Evolutionary conservation across 2,888 invertebrate species (phyloP), one percentile per base, ranked within the genome.

Genomic region (Timema cristinae): DNA sequence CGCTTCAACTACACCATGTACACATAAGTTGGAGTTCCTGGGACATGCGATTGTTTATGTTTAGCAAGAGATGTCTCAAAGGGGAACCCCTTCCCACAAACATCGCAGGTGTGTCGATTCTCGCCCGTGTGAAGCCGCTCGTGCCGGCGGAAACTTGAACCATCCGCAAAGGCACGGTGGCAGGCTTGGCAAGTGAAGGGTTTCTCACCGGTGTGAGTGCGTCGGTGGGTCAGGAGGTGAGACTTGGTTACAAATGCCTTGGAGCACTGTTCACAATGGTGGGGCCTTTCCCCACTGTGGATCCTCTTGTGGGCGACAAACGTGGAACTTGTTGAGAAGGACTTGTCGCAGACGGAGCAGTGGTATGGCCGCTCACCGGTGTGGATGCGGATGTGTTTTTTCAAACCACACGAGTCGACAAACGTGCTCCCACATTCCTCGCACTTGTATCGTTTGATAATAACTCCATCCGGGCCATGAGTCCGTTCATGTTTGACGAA

Each of bases 171-270:
- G 10, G 74, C 71, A 6, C 75, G 68, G 56, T 72, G 72, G 52
- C 76, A 76, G 7, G 76, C 73, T 47, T 67, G 67, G 54, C 76
- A 76, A 9, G 67, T 72, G 51, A 76, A 76, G 2, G 76, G 76
- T 67, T 75, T 75, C 61, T 76, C 76, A 16, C 76, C 76, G 9
- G 75, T 75, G 63, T 76, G 76, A 16, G 74, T 72, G n/a, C 76
- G 72, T 0, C 73, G 73, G 69, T 76, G 76, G 6, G 75, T 76
- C 48, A 75, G 67, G 7, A 76, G 70, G 67, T 76, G 76, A 0
- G 76, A 76, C 69, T 76, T 76, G 5, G 76, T 76, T 5, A 76
- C 72, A 56, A 76, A 76, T 69, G 73, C 74, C 69, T 76, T 76
- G 32, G 73, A 71, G 63, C 76, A 76, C 10, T 69, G 70, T 16